These are phyloP conservation scores for Nomada goodeniana DNA, from an alignment of 2,888 invertebrate genomes.

Conservation along the genomic window DNA sequence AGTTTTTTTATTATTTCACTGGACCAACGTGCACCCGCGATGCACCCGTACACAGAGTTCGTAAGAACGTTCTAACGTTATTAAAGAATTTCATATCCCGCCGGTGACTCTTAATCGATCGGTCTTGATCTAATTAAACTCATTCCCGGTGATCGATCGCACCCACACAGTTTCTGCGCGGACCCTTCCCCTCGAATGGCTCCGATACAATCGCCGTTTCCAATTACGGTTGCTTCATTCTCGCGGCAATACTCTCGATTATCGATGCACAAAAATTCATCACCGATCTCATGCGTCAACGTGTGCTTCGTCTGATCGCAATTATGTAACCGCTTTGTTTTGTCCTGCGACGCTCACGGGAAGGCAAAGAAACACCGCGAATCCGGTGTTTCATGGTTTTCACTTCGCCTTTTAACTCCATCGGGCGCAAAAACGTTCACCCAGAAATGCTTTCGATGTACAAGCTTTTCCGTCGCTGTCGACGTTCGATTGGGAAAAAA, in stretches of 20 bases:
- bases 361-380: constrained; percentile 36
- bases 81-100: constrained; percentile 23
- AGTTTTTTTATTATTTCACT: constrained; percentile 5
- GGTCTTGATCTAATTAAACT: constrained; percentile 55
- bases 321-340: constrained; percentile 48
- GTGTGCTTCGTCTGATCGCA: constrained; percentile 30
- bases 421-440: constrained; percentile 20
- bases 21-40: not conserved
- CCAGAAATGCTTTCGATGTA: constrained; percentile 32
- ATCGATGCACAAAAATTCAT: constrained; percentile 42
- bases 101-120: constrained; percentile 33
- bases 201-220: constrained; percentile 21
- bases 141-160: constrained; percentile 57
- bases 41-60: not conserved
- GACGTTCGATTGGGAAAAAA: not conserved
- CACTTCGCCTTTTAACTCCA: constrained; percentile 32
- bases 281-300: constrained; percentile 15
- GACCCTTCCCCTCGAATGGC: constrained; percentile 38
- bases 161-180: constrained; percentile 28
- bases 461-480: constrained; percentile 1
- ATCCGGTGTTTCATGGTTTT: constrained; percentile 18
- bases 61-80: constrained; percentile 17
- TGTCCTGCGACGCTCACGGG: constrained; percentile 37
- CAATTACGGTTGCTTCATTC: constrained; percentile 28
- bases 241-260: not conserved